Base-by-base conservation (phyloP, 1,140 invertebrate species). In the Dendrolimus kikuchii region DNA sequence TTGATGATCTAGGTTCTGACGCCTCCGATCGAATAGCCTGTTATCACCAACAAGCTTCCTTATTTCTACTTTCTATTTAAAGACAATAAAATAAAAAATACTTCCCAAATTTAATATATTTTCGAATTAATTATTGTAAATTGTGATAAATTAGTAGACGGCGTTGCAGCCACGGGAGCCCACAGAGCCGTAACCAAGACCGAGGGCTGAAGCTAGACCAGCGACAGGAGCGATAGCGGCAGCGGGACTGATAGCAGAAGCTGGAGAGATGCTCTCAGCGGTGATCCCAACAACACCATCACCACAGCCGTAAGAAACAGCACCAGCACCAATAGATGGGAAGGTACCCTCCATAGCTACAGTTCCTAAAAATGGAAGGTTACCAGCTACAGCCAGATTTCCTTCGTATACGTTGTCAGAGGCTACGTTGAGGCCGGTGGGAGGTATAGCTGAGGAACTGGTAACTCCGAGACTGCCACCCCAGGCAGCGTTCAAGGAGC, bases 251-350 rank as follows among this genome's bases (percentile, higher is more conserved):
- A n/a, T n/a, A n/a, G n/a, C n/a, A n/a, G n/a, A n/a, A n/a, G n/a
- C n/a, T n/a, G 52, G 46, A 41, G 46, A 39, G 37, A 54, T 42
- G 4, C 6, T 3, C 23, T 23, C 37, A 38, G 46, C 5, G 47
- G 57, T 9, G 10, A 46, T 37, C 46, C 47, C 5, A 40, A 43
- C 9, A 40, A 50, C 10, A 5, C 66, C 66, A 40, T 53, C 56
- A 2, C 68, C 68, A 10, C 60, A 62, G 5, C 46, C 57, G 38
- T 66, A 63, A 2, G 55, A 46, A 9, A 68, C 59, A 3, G 61
- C 59, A 4, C 68, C 68, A 45, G 55, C 40, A 10, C 69, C 69
- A 47, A 46, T 42, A 8, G 63, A 63, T 1, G 69, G 66, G 6
- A 71, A 38, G 4, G 54, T 59, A 4, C 62, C 64, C 54, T 67